Conservation (phyloP, 2,113 vertebrate genomes). For the Trichechus manatus region DNA sequence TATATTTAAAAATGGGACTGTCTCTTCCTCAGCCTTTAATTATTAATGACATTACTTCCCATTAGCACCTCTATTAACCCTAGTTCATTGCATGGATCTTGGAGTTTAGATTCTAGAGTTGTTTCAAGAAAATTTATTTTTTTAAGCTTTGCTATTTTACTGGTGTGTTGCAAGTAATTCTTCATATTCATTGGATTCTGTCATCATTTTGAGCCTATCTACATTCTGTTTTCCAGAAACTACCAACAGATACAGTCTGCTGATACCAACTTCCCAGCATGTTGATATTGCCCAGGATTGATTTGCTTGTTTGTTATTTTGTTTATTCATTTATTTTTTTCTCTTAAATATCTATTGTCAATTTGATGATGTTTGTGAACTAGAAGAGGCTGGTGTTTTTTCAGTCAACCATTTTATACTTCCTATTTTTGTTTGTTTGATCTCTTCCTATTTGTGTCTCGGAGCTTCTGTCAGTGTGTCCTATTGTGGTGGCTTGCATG, state of each 20-base stretch:
- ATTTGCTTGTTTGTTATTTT: neutral
- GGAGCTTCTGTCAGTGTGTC: too few species aligned
- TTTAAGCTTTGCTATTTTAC: neutral
- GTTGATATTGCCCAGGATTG: neutral
- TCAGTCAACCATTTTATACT: neutral
- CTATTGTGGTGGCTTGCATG: too few species aligned
- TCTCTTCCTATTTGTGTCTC: too few species aligned
- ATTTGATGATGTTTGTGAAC: neutral
- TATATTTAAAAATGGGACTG: neutral
- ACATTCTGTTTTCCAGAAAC: neutral
- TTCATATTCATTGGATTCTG: neutral
- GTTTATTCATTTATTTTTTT: neutral
- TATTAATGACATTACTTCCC: neutral
- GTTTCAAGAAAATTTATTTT: neutral
- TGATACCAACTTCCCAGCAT: neutral
- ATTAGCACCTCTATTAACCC: neutral
- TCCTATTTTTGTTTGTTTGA: neutral
- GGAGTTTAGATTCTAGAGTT: neutral
- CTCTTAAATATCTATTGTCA: neutral
- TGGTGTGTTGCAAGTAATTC: neutral
- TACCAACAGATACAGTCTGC: neutral
- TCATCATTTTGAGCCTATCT: neutral
- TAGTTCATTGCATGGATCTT: neutral
- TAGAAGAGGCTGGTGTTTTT: neutral
- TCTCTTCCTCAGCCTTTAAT: conserved; percentile 4